Conservation (phyloP, 2,113 vertebrate genomes). For the Rhynchopsitta pachyrhyncha region DNA sequence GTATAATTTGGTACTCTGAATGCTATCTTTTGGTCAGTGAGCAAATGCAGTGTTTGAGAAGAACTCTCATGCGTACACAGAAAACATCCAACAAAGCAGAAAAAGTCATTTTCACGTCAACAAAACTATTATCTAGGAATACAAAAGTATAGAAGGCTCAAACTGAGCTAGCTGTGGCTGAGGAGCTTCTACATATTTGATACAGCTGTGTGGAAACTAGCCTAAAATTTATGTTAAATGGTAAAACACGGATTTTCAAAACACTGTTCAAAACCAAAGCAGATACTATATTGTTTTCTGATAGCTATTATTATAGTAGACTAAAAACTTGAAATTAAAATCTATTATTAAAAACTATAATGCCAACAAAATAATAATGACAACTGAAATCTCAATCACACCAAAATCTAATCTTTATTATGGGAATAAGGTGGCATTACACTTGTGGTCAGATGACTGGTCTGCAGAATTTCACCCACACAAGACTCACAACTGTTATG, state of each 20-base stretch:
- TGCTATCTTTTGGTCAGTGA: conserved; percentile 70
- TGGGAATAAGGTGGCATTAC: neutral
- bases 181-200: neutral
- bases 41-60: conserved; percentile 68
- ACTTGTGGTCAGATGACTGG: neutral
- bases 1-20: conserved; percentile 59
- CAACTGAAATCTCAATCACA: neutral
- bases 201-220: neutral
- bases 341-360: neutral
- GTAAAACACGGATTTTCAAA: neutral
- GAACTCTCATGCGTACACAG: conserved; percentile 36
- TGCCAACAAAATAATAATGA: neutral
- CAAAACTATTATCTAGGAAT: conserved; percentile 60
- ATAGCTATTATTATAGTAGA: neutral
- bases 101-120: conserved; percentile 65
- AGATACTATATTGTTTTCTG: neutral
- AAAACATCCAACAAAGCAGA: conserved; percentile 60
- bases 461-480: neutral
- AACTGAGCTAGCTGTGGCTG: neutral
- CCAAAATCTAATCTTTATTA: neutral
- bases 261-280: neutral
- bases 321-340: neutral
- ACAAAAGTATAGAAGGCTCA: neutral
- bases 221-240: neutral
- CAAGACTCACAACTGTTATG: neutral